These are phyloP conservation scores for Ranitomeya imitator DNA, from an alignment of 2,113 vertebrate genomes.

Conservation along the genomic window DNA sequence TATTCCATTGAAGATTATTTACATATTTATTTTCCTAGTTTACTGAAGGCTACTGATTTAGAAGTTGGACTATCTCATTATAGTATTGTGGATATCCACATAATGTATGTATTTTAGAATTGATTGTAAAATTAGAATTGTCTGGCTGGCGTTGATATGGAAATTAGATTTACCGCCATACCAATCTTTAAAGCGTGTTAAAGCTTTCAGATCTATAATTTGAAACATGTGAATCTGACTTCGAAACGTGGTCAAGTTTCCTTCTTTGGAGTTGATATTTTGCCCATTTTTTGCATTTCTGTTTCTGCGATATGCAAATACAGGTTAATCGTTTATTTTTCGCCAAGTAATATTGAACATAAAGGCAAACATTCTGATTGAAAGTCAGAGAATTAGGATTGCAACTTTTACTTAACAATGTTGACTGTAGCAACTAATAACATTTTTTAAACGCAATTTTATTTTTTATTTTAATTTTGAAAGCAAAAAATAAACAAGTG, in stretches of 20 bases:
- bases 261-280: conserved; percentile 8
- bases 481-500: background rate
- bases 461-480: background rate
- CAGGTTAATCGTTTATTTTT: conserved; percentile 8
- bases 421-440: background rate
- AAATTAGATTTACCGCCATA: conserved; percentile 34
- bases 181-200: conserved; percentile 24
- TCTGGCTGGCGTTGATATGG: conserved; percentile 39
- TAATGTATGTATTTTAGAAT: conserved; percentile 45
- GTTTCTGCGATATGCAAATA: conserved; percentile 18
- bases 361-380: background rate
- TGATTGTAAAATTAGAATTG: conserved; percentile 32
- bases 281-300: background rate
- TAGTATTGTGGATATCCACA: conserved; percentile 19
- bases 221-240: conserved; percentile 28
- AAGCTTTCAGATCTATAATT: conserved; percentile 46
- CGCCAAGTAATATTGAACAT: background rate
- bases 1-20: conserved; percentile 21
- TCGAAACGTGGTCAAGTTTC: conserved; percentile 2
- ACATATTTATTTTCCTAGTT: conserved; percentile 1
- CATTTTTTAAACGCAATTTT: background rate
- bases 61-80: conserved; percentile 22
- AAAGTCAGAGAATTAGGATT: background rate
- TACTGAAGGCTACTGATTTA: conserved; percentile 18
- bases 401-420: background rate